These are phyloP conservation scores for Apis dorsata DNA, from an alignment of 1,140 invertebrate genomes.

Conservation along the genomic window DNA sequence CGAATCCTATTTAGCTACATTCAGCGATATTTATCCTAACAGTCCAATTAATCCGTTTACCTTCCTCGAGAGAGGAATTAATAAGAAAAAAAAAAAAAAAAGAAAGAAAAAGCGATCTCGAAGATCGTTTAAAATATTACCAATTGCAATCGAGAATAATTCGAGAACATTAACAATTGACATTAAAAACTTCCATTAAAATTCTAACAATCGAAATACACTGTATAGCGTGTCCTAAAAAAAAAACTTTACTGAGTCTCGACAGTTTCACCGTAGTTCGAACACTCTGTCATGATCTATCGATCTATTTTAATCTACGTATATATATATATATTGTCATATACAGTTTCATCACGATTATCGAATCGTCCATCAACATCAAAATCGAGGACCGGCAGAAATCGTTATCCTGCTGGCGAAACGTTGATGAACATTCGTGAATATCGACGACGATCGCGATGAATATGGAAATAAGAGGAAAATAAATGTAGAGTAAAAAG, in stretches of 20 bases:
- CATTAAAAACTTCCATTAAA: not conserved
- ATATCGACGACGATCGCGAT: not conserved
- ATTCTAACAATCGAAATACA: not conserved
- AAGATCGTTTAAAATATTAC: not conserved
- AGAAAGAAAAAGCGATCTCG: not conserved
- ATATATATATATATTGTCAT: too few species aligned
- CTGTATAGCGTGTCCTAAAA: not conserved
- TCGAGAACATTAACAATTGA: too few species aligned
- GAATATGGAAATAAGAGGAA: not conserved
- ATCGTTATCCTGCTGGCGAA: not conserved
- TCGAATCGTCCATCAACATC: not conserved
- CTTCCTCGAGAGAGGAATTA: not conserved
- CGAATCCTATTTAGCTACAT: constrained; percentile 22
- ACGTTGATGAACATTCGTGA: not conserved
- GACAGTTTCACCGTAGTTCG: not conserved
- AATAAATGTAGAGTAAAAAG: not conserved
- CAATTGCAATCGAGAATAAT: constrained; percentile 4
- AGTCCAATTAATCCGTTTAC: not conserved
- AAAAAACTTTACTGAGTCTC: not conserved
- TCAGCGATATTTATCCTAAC: constrained; percentile 2
- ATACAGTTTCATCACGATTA: not conserved
- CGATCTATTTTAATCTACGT: not conserved
- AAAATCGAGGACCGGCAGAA: not conserved
- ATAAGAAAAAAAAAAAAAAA: not conserved
- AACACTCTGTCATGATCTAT: not conserved